Base-by-base conservation (phyloP, 2,888 invertebrate genomes). In the Drosophila ustulata region DNA sequence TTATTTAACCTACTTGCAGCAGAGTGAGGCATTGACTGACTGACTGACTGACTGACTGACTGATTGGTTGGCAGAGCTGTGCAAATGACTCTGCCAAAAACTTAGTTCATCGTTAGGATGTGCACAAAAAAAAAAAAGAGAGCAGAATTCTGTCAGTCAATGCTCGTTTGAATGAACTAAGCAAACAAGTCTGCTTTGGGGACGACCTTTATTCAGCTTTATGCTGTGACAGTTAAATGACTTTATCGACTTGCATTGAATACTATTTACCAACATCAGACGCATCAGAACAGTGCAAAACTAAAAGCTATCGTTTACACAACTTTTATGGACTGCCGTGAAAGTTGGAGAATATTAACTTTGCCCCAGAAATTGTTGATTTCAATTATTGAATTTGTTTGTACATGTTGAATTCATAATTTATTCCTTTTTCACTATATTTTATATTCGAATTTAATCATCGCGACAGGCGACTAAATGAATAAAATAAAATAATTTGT, bases 211-310 rank as follows among this genome's bases (percentile, higher is more conserved):
- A 43, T 49, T 32, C 56, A 49, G 41, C 55, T 41, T 41, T 41
- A 56, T 52, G 46, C 46, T 72, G 18, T 49, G 43, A 49, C 66
- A 51, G 37, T 26, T 28, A 62, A 61, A 61, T 59, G 71, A 73
- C 55, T 65, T 65, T 55, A 63, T 67, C 41, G 53, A 55, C 46
- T 58, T 23, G 34, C 37, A 43, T 50, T 50, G 30, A 50, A 51
- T 53, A 34, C 45, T 9, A 3, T 34, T 26, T 1, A 6, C 23
- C 3, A 23, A 3, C 3, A 8, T 9, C n/a, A n/a, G 18, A 18
- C 18, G 18, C n/a, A n/a, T 18, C n/a, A 9, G 9, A 9, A 23
- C 9, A 3, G n/a, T 6, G 32, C n/a, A n/a, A n/a, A n/a, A 51
- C 25, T 25, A 23, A 3, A 3, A n/a, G 8, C 3, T 3, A 37